phyloP scores from a whole-genome alignment of 37 sponge, comb jelly and placozoan genomes.

The Amphimedon queenslandica region DNA sequence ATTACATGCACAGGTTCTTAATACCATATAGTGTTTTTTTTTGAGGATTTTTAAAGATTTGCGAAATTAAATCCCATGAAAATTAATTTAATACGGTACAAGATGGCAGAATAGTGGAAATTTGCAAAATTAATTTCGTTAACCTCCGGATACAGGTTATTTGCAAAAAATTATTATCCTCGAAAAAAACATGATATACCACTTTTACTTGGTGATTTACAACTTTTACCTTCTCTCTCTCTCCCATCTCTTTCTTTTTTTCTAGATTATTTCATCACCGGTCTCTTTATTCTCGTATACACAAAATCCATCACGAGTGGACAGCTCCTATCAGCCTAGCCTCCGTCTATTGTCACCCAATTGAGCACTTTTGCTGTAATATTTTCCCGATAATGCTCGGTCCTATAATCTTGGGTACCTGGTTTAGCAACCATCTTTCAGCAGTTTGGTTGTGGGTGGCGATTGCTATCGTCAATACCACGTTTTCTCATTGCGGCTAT shows the following conservation, averaged over 20 bases:
- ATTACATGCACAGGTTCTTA: slow-evolving; percentile 93
- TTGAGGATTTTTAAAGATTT: too few relatives aligned
- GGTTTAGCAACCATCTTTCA: slow-evolving; percentile 72
- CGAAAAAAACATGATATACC: too few relatives aligned
- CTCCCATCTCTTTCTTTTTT: too few relatives aligned
- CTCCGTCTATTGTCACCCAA: slow-evolving; percentile 78
- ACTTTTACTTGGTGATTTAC: too few relatives aligned
- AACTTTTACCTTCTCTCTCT: too few relatives aligned
- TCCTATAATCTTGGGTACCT: slow-evolving; percentile 58
- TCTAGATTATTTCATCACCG: slow-evolving; percentile 75
- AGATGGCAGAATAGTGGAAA: too few relatives aligned
- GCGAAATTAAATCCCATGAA: too few relatives aligned
- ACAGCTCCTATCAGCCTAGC: slow-evolving; percentile 72
- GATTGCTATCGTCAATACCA: slow-evolving; percentile 54
- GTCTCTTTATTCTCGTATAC: slow-evolving; percentile 79
- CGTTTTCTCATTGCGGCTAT: slow-evolving; percentile 83
- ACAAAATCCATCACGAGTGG: slow-evolving; percentile 97
- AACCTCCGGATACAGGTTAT: too few relatives aligned
- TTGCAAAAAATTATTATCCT: too few relatives aligned
- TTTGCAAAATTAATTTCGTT: too few relatives aligned
- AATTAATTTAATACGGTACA: too few relatives aligned
- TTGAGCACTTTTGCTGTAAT: slow-evolving; percentile 78
- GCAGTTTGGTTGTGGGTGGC: slow-evolving; percentile 72
- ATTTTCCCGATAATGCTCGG: slow-evolving; percentile 45
- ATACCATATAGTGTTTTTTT: too few relatives aligned